Percentiles rank a stretch among this genome's conserved stretches.
Evolutionary conservation across 2,797 vertebrate genomes (phyloP).

Genomic region (Muscicapa comitata): DNA sequence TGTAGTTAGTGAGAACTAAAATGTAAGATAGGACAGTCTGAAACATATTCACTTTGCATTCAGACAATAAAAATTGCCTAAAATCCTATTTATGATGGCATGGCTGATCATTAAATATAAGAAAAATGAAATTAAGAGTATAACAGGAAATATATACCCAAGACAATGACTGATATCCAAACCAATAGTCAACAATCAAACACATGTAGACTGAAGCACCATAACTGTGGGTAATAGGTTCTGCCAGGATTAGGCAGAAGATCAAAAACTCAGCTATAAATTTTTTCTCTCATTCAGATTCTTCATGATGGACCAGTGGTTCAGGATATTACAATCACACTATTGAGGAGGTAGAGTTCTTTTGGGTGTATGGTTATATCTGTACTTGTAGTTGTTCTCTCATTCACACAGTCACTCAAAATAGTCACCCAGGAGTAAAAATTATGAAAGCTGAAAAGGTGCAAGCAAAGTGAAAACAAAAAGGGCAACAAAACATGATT

Average conservation of each 20-base stretch:
- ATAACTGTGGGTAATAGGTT: background rate
- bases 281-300: background rate
- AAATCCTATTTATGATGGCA: background rate
- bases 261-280: background rate
- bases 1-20: background rate
- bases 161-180: background rate
- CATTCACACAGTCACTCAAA: background rate
- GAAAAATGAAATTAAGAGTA: background rate
- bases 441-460: background rate
- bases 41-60: background rate
- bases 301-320: background rate
- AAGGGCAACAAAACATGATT: background rate
- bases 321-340: background rate
- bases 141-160: background rate
- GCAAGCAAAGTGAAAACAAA: background rate
- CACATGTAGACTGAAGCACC: background rate
- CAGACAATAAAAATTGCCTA: background rate
- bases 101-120: background rate
- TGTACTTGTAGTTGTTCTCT: background rate
- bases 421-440: background rate
- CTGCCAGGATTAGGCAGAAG: background rate
- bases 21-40: background rate
- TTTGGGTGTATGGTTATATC: background rate
- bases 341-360: background rate
- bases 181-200: background rate